phyloP scores from a whole-genome alignment of 2,797 vertebrate species.

The Tapera naevia region DNA sequence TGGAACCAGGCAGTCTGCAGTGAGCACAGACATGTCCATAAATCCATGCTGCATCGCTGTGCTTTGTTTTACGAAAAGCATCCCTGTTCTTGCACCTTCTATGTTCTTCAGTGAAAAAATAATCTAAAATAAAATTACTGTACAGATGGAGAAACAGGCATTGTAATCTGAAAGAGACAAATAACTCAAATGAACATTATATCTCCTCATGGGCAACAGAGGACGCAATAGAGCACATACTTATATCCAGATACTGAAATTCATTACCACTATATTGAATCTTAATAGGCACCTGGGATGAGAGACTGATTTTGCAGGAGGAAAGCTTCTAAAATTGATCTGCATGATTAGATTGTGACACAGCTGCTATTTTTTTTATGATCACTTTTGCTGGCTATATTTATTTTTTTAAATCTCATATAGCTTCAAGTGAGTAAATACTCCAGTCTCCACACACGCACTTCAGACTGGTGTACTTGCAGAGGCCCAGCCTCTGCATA shows the following conservation, averaged over 20 bases:
- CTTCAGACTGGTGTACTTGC: neutral
- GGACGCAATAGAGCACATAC: neutral
- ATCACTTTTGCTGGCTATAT: neutral
- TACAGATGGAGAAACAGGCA: neutral
- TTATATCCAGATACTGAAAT: neutral
- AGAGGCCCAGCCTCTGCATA: neutral
- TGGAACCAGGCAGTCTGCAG: neutral
- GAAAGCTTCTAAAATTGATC: neutral
- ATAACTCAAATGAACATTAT: neutral
- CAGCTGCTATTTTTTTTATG: neutral
- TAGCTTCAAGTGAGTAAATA: neutral
- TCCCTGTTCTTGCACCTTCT: neutral
- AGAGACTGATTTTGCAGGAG: neutral
- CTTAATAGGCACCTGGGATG: neutral
- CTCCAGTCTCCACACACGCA: neutral
- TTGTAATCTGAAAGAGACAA: constrained; percentile 32
- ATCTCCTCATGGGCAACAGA: neutral
- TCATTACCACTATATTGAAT: neutral
- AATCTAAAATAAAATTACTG: neutral
- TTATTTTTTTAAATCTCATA: neutral
- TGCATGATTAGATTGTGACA: neutral
- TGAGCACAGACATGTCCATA: fast-evolving
- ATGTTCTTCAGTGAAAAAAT: neutral
- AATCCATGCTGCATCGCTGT: neutral
- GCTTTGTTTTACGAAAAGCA: neutral